Base-by-base conservation (phyloP, 2,888 invertebrate genomes). In the Aradus depressus region DNA sequence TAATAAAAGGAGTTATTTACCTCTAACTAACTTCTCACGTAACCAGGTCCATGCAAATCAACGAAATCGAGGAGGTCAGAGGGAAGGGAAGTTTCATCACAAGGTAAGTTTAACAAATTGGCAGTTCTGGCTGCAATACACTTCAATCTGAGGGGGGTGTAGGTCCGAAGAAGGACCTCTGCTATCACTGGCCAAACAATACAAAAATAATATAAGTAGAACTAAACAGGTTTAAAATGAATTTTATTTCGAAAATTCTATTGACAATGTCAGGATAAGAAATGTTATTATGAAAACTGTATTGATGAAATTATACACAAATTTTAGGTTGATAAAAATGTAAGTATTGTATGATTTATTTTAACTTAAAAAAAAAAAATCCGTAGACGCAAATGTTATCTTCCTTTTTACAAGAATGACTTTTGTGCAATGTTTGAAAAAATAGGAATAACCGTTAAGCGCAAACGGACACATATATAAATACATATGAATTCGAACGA, bases 41-140 rank as follows among this genome's bases (percentile, higher is more conserved):
- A n/a, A n/a, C 73, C 72, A 44, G 74, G 69, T 16, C 88, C 87
- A 66, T 90, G 90, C 68, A 88, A 75, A 66, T 83, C 77, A 53
- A 89, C 84, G 70, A 88, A 90, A 57, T 75, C 73, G 70, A 86
- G 86, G 47, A 90, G 72, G 47, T 77, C 76, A 23, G 75, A 71
- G 14, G 90, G 90, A 56, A 90, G 84, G 37, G 76, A 71, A 1
- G 80, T 77, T 59, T 75, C 73, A 57, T 80, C 81, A 57, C 77
- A 81, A 65, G 56, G 75, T 72, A 60, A 83, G 75, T 43, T 73
- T 70, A 60, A 75, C 78, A 3, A 90, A 76, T 19, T n/a, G n/a
- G n/a, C n/a, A n/a, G 79, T 79, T 56, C 80, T 80, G 0, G 90
- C 88, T 3, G 89, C 84, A 54, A 89, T 73, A 64, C 90, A 90